phyloP scores from a whole-genome alignment of 2,888 invertebrate species.

The Parnassius smintheus region DNA sequence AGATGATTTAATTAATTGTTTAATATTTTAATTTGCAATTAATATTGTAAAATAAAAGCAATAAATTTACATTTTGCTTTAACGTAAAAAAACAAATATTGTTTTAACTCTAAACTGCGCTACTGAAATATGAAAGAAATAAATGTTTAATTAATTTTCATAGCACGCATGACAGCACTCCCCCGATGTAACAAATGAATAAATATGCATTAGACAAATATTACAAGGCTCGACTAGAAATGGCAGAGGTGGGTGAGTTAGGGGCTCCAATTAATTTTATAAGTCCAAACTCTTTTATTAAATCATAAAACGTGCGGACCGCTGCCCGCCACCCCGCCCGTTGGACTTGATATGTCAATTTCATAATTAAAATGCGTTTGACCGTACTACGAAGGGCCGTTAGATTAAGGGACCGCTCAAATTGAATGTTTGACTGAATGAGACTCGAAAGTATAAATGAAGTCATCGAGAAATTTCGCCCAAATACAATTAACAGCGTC shows the following conservation, averaged over 20 bases:
- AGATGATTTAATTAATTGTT: no score
- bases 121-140: conserved; percentile 24
- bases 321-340: conserved; percentile 42
- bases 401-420: conserved; percentile 66
- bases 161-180: conserved; percentile 53
- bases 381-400: conserved; percentile 62
- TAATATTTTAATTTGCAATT: no score
- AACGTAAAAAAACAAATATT: background rate
- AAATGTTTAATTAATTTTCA: conserved; percentile 50
- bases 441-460: conserved; percentile 58
- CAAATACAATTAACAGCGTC: conserved; percentile 67
- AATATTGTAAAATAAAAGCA: no score
- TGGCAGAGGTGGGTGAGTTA: conserved; percentile 46
- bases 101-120: conserved; percentile 23
- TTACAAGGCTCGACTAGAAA: conserved; percentile 59
- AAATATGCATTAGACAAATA: conserved; percentile 77
- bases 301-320: conserved; percentile 67
- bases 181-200: conserved; percentile 65
- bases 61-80: no score
- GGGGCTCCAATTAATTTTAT: conserved; percentile 65
- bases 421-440: conserved; percentile 61
- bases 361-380: conserved; percentile 80
- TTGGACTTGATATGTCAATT: conserved; percentile 73
- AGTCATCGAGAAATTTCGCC: conserved; percentile 61
- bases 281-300: conserved; percentile 77